These are phyloP conservation scores for Drosophila trichaetosa DNA, from an alignment of 2,888 invertebrate genomes.

Conservation along the genomic window DNA sequence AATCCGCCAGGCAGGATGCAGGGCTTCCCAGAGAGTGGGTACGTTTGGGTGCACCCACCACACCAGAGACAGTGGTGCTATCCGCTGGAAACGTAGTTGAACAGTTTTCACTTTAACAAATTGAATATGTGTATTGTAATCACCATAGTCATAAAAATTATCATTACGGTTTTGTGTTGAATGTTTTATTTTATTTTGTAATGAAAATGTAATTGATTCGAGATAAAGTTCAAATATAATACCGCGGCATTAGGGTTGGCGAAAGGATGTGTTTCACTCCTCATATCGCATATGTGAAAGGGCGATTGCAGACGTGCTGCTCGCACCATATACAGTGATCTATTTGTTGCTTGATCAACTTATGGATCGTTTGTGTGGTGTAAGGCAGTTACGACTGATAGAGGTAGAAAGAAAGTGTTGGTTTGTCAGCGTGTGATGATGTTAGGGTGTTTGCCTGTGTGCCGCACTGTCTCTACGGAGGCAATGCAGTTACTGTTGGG, in stretches of 20 bases:
- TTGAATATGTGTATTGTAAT: neutral
- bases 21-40: no score
- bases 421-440: slow-evolving; percentile 14
- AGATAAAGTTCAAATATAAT: neutral
- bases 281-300: slow-evolving; percentile 10
- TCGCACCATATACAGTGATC: slow-evolving; percentile 9
- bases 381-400: neutral
- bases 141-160: neutral
- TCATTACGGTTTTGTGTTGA: neutral
- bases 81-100: no score
- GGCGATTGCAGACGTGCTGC: no score
- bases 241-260: slow-evolving; percentile 8
- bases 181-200: neutral
- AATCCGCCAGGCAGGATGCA: no score
- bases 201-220: neutral
- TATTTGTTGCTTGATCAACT: slow-evolving; percentile 26
- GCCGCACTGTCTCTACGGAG: neutral
- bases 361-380: slow-evolving; percentile 30
- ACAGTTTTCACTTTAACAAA: neutral
- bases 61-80: no score
- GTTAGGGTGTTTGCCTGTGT: slow-evolving; percentile 18
- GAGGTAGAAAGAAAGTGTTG: slow-evolving; percentile 12
- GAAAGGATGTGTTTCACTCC: slow-evolving; percentile 11
- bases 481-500: neutral
- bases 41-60: no score